Evolutionary conservation across 2,888 invertebrate species (phyloP).

Genomic region (Ellobium chinense): DNA sequence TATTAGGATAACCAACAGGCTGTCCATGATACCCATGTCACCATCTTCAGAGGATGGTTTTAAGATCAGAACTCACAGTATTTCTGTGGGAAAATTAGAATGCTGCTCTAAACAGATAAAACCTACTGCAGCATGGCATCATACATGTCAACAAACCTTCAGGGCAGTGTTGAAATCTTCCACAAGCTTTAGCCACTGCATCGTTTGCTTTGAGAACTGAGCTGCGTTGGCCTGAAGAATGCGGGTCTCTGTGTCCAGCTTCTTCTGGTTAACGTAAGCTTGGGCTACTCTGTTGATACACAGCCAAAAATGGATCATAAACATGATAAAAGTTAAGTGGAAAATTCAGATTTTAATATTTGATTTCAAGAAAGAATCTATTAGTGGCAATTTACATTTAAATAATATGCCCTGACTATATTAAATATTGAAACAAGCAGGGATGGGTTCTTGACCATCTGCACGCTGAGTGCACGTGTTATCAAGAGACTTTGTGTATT

Average conservation of each 20-base stretch:
- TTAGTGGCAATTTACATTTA: too few relatives aligned
- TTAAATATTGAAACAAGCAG: too few relatives aligned
- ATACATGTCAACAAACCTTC: constrained; percentile 76
- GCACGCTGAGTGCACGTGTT: too few relatives aligned
- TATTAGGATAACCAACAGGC: too few relatives aligned
- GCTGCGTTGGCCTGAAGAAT: constrained; percentile 95
- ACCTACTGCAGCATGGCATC: not conserved
- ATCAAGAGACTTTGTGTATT: too few relatives aligned
- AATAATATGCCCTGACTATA: too few relatives aligned
- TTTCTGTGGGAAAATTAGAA: not conserved
- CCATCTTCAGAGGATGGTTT: not conserved
- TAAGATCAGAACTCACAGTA: not conserved
- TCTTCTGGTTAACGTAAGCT: constrained; percentile 98
- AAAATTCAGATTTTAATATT: too few relatives aligned
- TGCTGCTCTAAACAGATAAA: not conserved
- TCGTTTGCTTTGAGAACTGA: constrained; percentile 97
- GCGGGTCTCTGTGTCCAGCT: constrained; percentile 97
- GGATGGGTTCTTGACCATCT: too few relatives aligned
- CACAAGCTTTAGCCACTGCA: constrained; percentile 95
- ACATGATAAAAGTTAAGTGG: too few relatives aligned
- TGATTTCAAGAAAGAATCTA: too few relatives aligned
- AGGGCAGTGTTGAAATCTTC: constrained; percentile 81
- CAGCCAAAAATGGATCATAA: too few relatives aligned
- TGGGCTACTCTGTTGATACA: constrained; percentile 97
- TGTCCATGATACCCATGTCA: not conserved